These are phyloP conservation scores for Drosophila novamexicana DNA, from an alignment of 1,140 invertebrate genomes.

Conservation along the genomic window DNA sequence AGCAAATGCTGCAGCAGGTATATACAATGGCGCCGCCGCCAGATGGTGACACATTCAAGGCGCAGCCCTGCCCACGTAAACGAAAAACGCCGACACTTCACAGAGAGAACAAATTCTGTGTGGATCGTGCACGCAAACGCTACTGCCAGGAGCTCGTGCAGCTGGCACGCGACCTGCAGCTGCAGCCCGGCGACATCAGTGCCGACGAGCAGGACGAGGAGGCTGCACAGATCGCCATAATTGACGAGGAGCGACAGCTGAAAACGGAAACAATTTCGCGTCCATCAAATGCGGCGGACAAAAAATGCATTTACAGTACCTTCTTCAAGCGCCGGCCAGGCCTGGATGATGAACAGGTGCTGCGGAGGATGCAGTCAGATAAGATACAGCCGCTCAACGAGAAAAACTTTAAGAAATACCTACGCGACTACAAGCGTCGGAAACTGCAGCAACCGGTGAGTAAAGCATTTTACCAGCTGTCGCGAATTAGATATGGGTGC, in stretches of 20 bases:
- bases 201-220: constrained; percentile 68
- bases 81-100: constrained; percentile 69
- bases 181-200: constrained; percentile 65
- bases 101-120: constrained; percentile 84
- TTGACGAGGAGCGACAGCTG: constrained; percentile 30
- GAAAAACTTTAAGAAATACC: constrained; percentile 88
- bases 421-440: constrained; percentile 88
- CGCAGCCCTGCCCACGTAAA: constrained; percentile 46
- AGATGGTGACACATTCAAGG: constrained; percentile 57
- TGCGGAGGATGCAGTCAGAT: constrained; percentile 58
- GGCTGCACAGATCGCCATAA: constrained; percentile 25
- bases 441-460: constrained; percentile 86
- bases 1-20: constrained; percentile 87
- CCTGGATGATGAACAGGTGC: constrained; percentile 63
- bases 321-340: constrained; percentile 67
- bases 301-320: constrained; percentile 77
- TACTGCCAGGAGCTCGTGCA: constrained; percentile 67
- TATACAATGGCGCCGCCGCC: constrained; percentile 86
- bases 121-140: constrained; percentile 85
- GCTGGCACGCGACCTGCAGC: constrained; percentile 82
- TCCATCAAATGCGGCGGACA: constrained; percentile 69
- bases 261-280: constrained; percentile 40
- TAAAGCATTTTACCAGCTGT: neutral
- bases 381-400: constrained; percentile 85
- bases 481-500: too few relatives aligned